These are phyloP conservation scores for Chloroceryle aenea DNA, from an alignment of 2,113 vertebrate genomes.

Conservation along the genomic window DNA sequence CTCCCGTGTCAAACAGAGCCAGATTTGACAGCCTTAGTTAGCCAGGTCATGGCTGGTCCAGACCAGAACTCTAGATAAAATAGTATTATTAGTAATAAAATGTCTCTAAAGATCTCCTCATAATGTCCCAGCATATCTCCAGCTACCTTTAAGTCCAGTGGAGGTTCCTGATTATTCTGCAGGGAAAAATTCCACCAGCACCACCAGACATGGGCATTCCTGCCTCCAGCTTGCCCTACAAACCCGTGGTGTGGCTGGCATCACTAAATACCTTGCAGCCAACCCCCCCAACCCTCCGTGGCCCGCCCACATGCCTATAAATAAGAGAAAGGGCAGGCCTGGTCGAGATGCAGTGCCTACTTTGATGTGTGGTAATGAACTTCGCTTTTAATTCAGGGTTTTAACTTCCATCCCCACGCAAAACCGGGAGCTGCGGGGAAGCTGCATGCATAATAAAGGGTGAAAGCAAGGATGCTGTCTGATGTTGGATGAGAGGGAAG, in stretches of 20 bases:
- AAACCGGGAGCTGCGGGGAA: conserved; percentile 24
- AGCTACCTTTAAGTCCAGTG: neutral
- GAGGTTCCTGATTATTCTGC: neutral
- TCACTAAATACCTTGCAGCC: neutral
- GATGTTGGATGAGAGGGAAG: conserved; percentile 72
- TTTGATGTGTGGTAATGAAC: conserved; percentile 38
- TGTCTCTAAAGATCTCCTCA: neutral
- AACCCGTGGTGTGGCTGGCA: fast-evolving
- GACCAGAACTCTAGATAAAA: neutral
- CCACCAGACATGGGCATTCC: fast-evolving
- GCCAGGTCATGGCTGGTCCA: neutral
- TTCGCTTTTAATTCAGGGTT: conserved; percentile 27
- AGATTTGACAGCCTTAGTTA: neutral
- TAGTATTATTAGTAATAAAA: neutral
- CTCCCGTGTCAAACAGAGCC: neutral
- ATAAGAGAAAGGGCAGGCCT: neutral
- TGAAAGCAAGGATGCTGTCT: conserved; percentile 61
- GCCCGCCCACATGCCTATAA: neutral
- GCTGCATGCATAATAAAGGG: conserved; percentile 61
- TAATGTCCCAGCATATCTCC: neutral
- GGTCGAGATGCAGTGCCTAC: fast-evolving
- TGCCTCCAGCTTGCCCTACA: no score
- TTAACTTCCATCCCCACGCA: neutral
- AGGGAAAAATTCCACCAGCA: neutral
- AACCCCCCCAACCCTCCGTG: fast-evolving